These are phyloP conservation scores for Schizotus pectinicornis DNA, from an alignment of 2,888 invertebrate species.

Conservation along the genomic window DNA sequence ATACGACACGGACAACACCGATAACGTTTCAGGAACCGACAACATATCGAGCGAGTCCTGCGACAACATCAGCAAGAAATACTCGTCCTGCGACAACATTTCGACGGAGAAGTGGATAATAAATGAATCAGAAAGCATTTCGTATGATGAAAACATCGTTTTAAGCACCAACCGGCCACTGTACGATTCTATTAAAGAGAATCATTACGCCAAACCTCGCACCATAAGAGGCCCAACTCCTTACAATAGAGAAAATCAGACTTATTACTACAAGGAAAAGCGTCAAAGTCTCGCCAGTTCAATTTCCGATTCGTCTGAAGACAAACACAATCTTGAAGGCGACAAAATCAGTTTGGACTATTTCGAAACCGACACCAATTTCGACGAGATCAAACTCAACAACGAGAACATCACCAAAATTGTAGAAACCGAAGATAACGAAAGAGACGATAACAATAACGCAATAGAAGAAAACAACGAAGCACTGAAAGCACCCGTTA, in stretches of 20 bases:
- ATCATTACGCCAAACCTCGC: conserved; percentile 44
- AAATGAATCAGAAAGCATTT: conserved; percentile 45
- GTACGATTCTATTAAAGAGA: conserved; percentile 45
- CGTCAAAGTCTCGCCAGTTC: conserved; percentile 42
- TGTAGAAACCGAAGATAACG: conserved; percentile 21
- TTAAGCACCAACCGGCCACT: conserved; percentile 49
- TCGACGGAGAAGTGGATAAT: conserved; percentile 34
- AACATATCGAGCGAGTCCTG: conserved; percentile 54
- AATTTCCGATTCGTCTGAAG: conserved; percentile 24
- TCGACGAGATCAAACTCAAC: conserved; percentile 49
- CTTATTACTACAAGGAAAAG: conserved; percentile 39
- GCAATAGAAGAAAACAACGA: conserved; percentile 10
- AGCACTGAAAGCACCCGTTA: conserved; percentile 13
- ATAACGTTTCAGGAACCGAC: conserved; percentile 56
- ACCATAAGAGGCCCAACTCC: conserved; percentile 54
- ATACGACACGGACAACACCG: conserved; percentile 61
- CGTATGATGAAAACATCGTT: conserved; percentile 57
- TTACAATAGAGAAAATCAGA: conserved; percentile 37
- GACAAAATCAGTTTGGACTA: conserved; percentile 35
- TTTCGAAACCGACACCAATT: conserved; percentile 49
- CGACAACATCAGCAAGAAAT: conserved; percentile 54
- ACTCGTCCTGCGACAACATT: conserved; percentile 44
- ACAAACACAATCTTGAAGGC: conserved; percentile 12
- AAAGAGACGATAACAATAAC: conserved; percentile 4
- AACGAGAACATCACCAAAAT: conserved; percentile 45